phyloP scores from a whole-genome alignment of 2,797 vertebrate genomes.

The Periparus ater region DNA sequence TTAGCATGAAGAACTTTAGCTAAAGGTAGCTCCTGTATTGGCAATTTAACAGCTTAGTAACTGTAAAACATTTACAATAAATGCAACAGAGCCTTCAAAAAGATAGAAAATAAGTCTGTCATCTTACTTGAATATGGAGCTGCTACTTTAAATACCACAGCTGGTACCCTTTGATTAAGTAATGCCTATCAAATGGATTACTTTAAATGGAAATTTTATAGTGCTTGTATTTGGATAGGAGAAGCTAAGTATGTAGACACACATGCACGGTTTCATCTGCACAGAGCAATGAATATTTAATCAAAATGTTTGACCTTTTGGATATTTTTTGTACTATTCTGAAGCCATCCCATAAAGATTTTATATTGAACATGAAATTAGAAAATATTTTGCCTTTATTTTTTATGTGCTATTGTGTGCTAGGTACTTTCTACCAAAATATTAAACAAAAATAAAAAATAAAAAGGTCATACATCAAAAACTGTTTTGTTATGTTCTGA shows the following conservation, averaged over 20 bases:
- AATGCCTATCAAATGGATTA: not conserved
- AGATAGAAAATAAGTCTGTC: not conserved
- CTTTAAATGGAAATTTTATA: not conserved
- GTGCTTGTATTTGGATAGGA: not conserved
- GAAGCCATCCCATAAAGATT: not conserved
- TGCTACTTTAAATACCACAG: not conserved
- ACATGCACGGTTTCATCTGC: not conserved
- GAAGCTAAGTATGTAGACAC: not conserved
- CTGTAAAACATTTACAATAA: not conserved
- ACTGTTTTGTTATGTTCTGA: not conserved
- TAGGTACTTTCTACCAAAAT: not conserved
- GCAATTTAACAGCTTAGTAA: not conserved
- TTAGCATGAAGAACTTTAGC: not conserved
- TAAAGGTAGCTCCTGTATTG: not conserved
- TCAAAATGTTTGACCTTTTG: not conserved
- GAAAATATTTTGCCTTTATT: not conserved
- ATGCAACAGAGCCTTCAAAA: not conserved
- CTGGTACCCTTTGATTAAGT: not conserved
- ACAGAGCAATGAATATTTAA: not conserved
- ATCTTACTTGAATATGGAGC: not conserved
- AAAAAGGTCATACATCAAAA: not conserved
- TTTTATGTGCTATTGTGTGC: not conserved
- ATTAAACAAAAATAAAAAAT: too few relatives aligned
- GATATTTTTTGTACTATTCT: not conserved
- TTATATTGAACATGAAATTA: not conserved